Conservation (phyloP, 2,888 invertebrate genomes). For the Dryocosmus kuriphilus region DNA sequence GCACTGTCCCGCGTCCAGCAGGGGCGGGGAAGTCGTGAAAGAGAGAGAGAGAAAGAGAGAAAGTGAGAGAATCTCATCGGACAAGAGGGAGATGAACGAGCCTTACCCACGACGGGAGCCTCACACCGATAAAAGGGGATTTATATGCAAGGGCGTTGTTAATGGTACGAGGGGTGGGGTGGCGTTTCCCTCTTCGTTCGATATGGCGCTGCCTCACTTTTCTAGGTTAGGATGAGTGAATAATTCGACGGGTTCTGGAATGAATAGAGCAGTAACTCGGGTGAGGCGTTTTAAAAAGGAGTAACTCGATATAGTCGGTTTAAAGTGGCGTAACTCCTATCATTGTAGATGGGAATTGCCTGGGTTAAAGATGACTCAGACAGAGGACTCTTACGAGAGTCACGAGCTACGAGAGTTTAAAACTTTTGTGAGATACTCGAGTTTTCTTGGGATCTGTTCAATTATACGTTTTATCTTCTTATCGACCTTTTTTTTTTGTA, state of each 20-base stretch:
- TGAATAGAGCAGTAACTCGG: background rate
- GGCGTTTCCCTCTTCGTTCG: conserved; percentile 45
- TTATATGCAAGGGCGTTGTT: conserved; percentile 78
- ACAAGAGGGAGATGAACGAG: conserved; percentile 62
- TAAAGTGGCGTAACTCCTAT: background rate
- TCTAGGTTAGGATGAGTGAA: conserved; percentile 44
- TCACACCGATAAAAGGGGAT: conserved; percentile 69
- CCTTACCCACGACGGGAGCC: conserved; percentile 51
- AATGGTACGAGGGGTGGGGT: conserved; percentile 72
- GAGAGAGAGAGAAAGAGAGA: conserved; percentile 58
- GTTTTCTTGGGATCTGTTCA: background rate
- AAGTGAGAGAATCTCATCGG: conserved; percentile 50
- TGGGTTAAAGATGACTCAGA: too few species aligned
- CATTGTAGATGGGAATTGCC: background rate
- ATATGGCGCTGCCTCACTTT: conserved; percentile 30
- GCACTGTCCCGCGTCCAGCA: conserved; percentile 63
- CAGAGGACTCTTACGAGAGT: too few species aligned
- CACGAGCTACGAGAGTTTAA: too few species aligned
- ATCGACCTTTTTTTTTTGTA: too few species aligned
- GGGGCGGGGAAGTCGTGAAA: conserved; percentile 64
- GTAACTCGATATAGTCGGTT: background rate
- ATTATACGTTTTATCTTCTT: too few species aligned
- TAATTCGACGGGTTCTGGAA: background rate
- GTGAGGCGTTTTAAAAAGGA: background rate
- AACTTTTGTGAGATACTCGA: background rate